phyloP scores from a whole-genome alignment of 2,113 vertebrate species.

The Dipodomys spectabilis region DNA sequence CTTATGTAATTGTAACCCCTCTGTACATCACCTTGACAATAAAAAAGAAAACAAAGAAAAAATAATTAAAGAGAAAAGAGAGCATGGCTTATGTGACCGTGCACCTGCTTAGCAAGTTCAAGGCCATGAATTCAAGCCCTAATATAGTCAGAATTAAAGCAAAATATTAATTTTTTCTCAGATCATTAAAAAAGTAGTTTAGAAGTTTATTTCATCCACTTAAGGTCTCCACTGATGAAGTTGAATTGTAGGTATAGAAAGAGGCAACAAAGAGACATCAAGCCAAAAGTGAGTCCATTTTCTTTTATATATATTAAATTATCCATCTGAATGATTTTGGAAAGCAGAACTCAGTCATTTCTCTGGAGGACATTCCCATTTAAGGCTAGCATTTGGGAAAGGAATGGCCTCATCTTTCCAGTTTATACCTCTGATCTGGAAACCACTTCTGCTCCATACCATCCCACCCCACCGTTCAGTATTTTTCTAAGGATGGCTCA shows the following conservation, averaged over 20 bases:
- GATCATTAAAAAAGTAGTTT: background rate
- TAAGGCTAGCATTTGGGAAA: background rate
- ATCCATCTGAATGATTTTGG: slow-evolving; percentile 16
- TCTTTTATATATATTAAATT: slow-evolving; percentile 11
- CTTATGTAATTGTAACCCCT: too few relatives aligned
- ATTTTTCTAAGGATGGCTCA: background rate
- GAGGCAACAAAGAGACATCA: background rate
- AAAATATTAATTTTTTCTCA: background rate
- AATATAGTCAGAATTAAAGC: too few relatives aligned
- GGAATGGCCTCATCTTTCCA: background rate
- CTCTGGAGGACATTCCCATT: background rate
- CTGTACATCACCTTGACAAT: too few relatives aligned
- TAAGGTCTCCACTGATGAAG: slow-evolving; percentile 25
- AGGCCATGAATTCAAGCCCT: too few relatives aligned
- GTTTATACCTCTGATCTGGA: background rate
- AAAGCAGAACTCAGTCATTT: slow-evolving; percentile 43
- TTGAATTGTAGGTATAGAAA: slow-evolving; percentile 32
- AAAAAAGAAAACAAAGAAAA: too few relatives aligned
- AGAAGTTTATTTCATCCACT: slow-evolving; percentile 18
- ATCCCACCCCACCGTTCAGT: background rate
- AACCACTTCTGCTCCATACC: background rate
- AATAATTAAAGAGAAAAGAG: too few relatives aligned
- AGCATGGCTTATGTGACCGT: too few relatives aligned
- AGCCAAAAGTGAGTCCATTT: slow-evolving; percentile 46
- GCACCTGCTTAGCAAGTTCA: too few relatives aligned